phyloP scores from a whole-genome alignment of 2,113 vertebrate genomes.

The Leptobrachium ailaonicum region DNA sequence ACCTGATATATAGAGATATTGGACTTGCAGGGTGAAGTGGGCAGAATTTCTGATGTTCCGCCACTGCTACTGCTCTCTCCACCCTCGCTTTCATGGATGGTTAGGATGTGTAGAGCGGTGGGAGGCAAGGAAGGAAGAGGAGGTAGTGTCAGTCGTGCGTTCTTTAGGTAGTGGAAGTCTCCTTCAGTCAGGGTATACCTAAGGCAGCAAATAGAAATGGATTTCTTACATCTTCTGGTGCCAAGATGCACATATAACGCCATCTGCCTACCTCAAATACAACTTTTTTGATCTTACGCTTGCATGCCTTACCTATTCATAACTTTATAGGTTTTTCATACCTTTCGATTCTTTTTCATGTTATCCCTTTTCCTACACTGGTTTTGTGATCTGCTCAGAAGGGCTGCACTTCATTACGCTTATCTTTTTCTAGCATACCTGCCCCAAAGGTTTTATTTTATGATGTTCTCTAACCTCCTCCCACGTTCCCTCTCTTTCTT shows the following conservation, averaged over 20 bases:
- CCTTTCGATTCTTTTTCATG: background rate
- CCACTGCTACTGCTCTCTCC: constrained; percentile 78
- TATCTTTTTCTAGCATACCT: background rate
- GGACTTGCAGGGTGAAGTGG: constrained; percentile 72
- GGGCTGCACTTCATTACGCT: background rate
- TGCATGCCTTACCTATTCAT: too few species aligned
- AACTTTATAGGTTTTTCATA: too few species aligned
- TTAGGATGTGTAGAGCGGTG: constrained; percentile 86
- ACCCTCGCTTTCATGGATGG: constrained; percentile 93
- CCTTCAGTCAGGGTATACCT: constrained; percentile 97
- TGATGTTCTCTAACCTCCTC: constrained; percentile 73
- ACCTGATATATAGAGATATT: constrained; percentile 95
- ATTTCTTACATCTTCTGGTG: too few species aligned
- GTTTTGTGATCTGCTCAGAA: background rate
- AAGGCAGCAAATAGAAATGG: background rate
- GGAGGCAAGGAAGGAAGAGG: constrained; percentile 76
- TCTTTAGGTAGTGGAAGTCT: constrained; percentile 96
- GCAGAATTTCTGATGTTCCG: constrained; percentile 33
- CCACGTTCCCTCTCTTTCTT: constrained; percentile 92
- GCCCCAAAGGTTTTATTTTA: background rate
- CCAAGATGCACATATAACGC: too few species aligned
- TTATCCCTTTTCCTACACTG: background rate
- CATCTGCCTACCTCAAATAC: too few species aligned
- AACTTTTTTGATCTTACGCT: too few species aligned
- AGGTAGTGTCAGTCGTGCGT: constrained; percentile 89